A percentile compares a stretch with the other conserved stretches of the same genome.
Conservation (phyloP, 2,797 vertebrate genomes). For the Dryobates pubescens region DNA sequence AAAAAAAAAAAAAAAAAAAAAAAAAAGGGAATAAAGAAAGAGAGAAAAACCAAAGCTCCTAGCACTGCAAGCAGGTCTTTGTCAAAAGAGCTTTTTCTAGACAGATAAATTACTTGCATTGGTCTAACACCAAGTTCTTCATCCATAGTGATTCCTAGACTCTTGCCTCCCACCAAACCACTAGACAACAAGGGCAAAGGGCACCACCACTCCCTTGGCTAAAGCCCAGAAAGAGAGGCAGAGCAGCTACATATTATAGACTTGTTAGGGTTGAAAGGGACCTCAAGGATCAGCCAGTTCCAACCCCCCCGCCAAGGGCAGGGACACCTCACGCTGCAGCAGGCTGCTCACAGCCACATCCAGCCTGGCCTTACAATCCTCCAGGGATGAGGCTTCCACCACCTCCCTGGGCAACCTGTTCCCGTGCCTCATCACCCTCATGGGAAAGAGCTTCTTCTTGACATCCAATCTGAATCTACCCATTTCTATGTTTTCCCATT, state of each 20-base stretch:
- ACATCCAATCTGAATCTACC: no score
- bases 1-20: not conserved
- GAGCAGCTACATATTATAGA: not conserved
- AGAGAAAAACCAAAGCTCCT: not conserved
- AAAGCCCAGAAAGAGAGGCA: not conserved
- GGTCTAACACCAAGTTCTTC: not conserved
- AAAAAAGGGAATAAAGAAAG: not conserved
- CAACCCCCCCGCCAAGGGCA: no score
- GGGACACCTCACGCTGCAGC: no score
- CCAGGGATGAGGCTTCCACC: no score
- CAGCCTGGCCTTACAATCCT: no score
- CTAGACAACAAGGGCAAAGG: not conserved
- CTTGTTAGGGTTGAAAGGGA: no score
- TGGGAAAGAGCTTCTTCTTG: no score
- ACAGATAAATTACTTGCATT: not conserved
- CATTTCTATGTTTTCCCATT: no score
- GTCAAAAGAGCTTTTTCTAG: constrained; percentile 26
- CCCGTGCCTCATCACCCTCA: no score
- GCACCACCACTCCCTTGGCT: not conserved
- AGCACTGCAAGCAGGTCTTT: constrained; percentile 23
- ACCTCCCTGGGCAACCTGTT: no score
- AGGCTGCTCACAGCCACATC: no score
- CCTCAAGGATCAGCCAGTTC: no score
- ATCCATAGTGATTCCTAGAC: not conserved
- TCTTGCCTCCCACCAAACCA: not conserved